Evolutionary conservation across 2,888 invertebrate genomes (phyloP), one percentile per base, ranked within the genome.

Genomic region (Uloborus plumipes): DNA sequence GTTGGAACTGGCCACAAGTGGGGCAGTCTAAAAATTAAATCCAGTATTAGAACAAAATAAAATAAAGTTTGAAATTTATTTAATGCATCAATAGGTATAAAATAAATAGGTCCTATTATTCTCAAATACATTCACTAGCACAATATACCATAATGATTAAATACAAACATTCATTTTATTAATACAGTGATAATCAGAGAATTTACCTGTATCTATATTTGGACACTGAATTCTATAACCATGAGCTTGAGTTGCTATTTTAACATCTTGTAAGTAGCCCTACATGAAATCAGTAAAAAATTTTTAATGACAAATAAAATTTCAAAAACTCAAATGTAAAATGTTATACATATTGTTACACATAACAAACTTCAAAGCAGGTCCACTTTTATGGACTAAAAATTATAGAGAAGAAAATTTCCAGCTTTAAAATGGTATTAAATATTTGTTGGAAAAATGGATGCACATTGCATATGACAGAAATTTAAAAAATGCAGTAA

Each of bases 181-280:
- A n/a, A 55, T 9, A 15, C 2, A 9, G 7, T 6, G 9, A 15
- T 15, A 55, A n/a, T 14, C 18, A 55, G 16, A 55, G 16, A 6
- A 20, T 6, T 86, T 85, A 89, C 89, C 88, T 87, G 94, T 93
- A 90, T 95, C 94, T 89, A 94, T 91, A 87, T 93, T 93, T 85
- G 95, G 95, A 90, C 96, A 96, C 90, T 95, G 94, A 87, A 93
- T 92, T 88, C 95, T 91, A 90, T 95, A 94, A 86, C 96, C 96
- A 90, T 95, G 94, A 84, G 95, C 93, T 76, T 84, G 65, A 88
- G 93, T 93, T 88, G 95, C 94, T 89, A 96, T 91, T 90, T 93
- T 92, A 88, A 95, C 94, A 89, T 96, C 95, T 92, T 95, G 94
- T 89, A 96, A 91, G 87, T 93, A 93, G 88, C 96, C 96, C 96